Percentiles rank a stretch among this genome's conserved stretches.
phyloP scores from a whole-genome alignment of 2,797 vertebrate species.

The Gallirallus australis region DNA sequence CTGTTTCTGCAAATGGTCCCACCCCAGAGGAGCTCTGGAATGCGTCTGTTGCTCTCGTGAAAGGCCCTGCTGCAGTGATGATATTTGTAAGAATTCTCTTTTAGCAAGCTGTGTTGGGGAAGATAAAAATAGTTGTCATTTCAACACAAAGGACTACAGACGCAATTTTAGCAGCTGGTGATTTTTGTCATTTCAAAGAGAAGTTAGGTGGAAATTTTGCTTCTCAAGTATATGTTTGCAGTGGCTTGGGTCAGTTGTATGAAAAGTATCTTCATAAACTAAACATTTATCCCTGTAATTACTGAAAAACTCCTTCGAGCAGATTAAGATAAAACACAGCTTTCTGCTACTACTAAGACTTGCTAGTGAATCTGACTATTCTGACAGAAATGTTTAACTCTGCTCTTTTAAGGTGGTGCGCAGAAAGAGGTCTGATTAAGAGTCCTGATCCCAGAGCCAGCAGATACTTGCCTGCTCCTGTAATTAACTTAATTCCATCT shows the following conservation, averaged over 20 bases:
- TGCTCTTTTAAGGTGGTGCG: not conserved
- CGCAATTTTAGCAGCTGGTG: not conserved
- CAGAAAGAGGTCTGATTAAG: not conserved
- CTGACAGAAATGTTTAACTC: not conserved
- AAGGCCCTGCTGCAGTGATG: not conserved
- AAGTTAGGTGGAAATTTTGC: not conserved
- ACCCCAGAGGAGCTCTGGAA: not conserved
- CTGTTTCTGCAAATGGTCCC: not conserved
- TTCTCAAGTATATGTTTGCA: not conserved
- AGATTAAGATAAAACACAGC: not conserved
- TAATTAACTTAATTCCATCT: conserved; percentile 8
- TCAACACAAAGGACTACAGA: not conserved
- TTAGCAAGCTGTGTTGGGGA: not conserved
- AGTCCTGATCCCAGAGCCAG: not conserved
- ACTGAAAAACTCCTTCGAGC: not conserved
- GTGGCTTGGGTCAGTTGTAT: not conserved
- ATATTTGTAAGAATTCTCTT: not conserved
- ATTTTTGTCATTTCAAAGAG: not conserved
- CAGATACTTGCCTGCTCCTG: conserved; percentile 7
- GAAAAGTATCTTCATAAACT: not conserved
- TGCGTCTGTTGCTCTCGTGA: not conserved
- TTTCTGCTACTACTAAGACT: not conserved
- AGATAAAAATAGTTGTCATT: not conserved
- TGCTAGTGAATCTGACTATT: not conserved
- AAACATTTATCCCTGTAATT: not conserved